phyloP scores from a whole-genome alignment of 2,797 vertebrate genomes.

The Argya squamiceps region DNA sequence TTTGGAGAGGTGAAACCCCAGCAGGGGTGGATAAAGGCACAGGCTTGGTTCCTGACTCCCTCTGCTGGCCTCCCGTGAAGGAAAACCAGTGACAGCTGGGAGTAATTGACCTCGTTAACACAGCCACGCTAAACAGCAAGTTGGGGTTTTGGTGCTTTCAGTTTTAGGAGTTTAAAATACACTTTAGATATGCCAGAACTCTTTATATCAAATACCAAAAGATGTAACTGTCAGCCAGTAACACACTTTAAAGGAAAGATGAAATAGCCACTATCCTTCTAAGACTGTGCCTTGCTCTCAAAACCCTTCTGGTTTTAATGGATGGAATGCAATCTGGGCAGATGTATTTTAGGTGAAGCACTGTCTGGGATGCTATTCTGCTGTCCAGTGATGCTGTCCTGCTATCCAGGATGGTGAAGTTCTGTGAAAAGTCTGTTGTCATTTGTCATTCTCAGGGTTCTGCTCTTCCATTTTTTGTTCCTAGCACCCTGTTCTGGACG shows the following conservation, averaged over 20 bases:
- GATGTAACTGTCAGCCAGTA: background rate
- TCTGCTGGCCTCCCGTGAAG: constrained; percentile 34
- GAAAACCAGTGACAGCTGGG: background rate
- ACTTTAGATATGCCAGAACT: background rate
- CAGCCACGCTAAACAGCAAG: background rate
- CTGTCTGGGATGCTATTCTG: background rate
- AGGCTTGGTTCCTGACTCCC: constrained; percentile 30
- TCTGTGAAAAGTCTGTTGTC: background rate
- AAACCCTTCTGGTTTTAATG: background rate
- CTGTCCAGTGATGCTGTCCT: background rate
- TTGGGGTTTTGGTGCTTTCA: background rate
- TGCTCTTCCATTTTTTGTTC: background rate
- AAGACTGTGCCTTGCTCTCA: background rate
- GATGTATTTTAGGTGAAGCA: rapidly evolving
- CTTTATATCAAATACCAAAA: background rate
- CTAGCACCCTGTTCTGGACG: constrained; percentile 96
- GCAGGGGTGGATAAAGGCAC: background rate
- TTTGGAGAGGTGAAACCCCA: background rate
- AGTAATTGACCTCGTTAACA: rapidly evolving
- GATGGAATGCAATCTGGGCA: background rate
- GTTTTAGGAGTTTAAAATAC: background rate
- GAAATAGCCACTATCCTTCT: background rate
- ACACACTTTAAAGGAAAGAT: background rate
- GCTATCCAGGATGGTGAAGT: background rate
- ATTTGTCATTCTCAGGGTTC: background rate